Base-by-base conservation (phyloP, 2,113 vertebrate species). In the Sinocyclocheilus rhinocerous region DNA sequence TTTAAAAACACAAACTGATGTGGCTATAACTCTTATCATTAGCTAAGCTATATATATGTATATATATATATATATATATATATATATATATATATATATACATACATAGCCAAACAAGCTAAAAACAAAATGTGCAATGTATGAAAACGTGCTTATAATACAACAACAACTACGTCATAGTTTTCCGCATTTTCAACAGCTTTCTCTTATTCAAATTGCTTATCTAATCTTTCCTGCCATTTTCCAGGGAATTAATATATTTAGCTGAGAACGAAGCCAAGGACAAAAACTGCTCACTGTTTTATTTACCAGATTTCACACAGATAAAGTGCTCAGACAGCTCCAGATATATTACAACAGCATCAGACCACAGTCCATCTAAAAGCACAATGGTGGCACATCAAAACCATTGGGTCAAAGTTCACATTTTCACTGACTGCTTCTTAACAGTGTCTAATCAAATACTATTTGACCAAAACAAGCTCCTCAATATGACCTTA, bases 241-340 rank as follows among this genome's bases (percentile, higher is more conserved):
- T 78, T 79, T 59, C 33, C 2, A 7, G 16, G 16, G 18, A 39
- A 52, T 85, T 65, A 22, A 39, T 72, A 72, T 11, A 72, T 39
- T 36, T 72, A 42, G 33, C 33, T 22, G 69, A 20, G 16, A 29
- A 39, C 26, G 55, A 48, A n/a, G 6, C 52, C 76, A 50, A 42
- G 1, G 12, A 79, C n/a, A 26, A 63, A 52, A 59, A 86, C 69
- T 70, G 15, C 18, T 59, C 39, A 52, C 24, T 16, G n/a, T 57
- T 50, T 39, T 61, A 76, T 77, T 73, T n/a, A 76, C 50, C 50
- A 84, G 76, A 82, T 85, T 85, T 85, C 45, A 69, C 33, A 45
- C 73, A 88, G 77, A 76, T 59, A 29, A 39, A 24, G 50, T 15
- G 18, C 36, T 78, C 42, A 7, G n/a, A 73, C 39, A 76, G 63